Evolutionary conservation across 2,797 vertebrate species (phyloP).

Genomic region (Microctenopoma stevenorrisi): DNA sequence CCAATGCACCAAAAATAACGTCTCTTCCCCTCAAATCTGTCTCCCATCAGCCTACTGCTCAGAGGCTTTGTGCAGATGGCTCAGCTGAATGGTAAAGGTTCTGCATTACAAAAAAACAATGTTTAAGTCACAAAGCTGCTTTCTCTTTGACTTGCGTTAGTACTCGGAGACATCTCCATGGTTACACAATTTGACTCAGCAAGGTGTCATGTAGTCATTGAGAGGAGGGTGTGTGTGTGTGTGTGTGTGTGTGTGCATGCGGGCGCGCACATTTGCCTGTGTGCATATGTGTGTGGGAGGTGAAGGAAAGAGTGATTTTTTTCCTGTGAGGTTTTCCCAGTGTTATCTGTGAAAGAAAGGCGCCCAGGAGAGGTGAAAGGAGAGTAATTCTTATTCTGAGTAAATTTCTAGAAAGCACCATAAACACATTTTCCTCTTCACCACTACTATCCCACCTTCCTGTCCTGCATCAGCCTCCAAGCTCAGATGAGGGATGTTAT

Average conservation of each 20-base stretch:
- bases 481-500: conserved; percentile 71
- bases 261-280: conserved; percentile 1
- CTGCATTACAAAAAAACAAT: conserved; percentile 37
- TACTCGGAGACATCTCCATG: conserved; percentile 65
- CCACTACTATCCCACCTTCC: conserved; percentile 11
- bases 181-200: conserved; percentile 73
- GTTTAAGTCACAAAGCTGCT: conserved; percentile 53
- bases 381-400: conserved; percentile 54
- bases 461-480: conserved; percentile 36
- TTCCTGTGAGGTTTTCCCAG: conserved; percentile 58
- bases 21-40: conserved; percentile 43
- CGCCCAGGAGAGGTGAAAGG: conserved; percentile 47
- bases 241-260: conserved; percentile 7
- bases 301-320: conserved; percentile 34
- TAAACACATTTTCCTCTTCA: conserved; percentile 6
- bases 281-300: conserved; percentile 50
- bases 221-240: conserved; percentile 11
- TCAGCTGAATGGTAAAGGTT: conserved; percentile 43
- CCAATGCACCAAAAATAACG: conserved; percentile 25
- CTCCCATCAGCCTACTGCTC: conserved; percentile 36
- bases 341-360: conserved; percentile 55
- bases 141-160: conserved; percentile 46
- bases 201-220: conserved; percentile 69
- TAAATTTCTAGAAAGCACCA: conserved; percentile 51
- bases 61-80: conserved; percentile 21